phyloP scores from a whole-genome alignment of 2,888 invertebrate genomes.

The Melangyna quadrimaculata region DNA sequence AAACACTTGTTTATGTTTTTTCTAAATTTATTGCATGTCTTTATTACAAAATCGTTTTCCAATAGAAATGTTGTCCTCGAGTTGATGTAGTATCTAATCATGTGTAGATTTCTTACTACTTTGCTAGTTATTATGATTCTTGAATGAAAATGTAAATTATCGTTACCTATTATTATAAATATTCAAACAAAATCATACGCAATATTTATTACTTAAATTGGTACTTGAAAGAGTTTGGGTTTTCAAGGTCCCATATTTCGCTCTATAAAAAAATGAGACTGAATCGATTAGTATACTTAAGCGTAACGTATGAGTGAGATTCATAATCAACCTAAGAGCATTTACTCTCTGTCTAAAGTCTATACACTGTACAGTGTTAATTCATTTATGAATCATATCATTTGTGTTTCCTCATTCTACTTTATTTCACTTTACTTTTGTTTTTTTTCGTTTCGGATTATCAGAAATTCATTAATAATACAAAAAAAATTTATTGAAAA shows the following conservation, averaged over 20 bases:
- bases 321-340: constrained; percentile 13
- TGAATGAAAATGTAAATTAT: neutral
- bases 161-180: neutral
- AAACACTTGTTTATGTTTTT: neutral
- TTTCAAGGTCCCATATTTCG: constrained; percentile 28
- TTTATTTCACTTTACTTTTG: neutral
- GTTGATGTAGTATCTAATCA: constrained; percentile 4
- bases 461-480: constrained; percentile 55
- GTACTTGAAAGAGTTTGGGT: constrained; percentile 60
- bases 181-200: too few relatives aligned
- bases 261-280: constrained; percentile 36
- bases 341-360: constrained; percentile 47
- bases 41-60: constrained; percentile 10
- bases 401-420: constrained; percentile 19
- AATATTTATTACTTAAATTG: neutral
- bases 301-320: constrained; percentile 48
- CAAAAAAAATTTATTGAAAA: constrained; percentile 33
- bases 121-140: constrained; percentile 13
- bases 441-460: constrained; percentile 30
- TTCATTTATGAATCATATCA: constrained; percentile 17
- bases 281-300: constrained; percentile 73
- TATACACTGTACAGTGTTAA: constrained; percentile 38
- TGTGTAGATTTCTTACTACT: constrained; percentile 28
- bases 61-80: constrained; percentile 26
- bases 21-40: constrained; percentile 57